Conservation (phyloP, 2,888 invertebrate genomes). For the Blastobasis adustella region DNA sequence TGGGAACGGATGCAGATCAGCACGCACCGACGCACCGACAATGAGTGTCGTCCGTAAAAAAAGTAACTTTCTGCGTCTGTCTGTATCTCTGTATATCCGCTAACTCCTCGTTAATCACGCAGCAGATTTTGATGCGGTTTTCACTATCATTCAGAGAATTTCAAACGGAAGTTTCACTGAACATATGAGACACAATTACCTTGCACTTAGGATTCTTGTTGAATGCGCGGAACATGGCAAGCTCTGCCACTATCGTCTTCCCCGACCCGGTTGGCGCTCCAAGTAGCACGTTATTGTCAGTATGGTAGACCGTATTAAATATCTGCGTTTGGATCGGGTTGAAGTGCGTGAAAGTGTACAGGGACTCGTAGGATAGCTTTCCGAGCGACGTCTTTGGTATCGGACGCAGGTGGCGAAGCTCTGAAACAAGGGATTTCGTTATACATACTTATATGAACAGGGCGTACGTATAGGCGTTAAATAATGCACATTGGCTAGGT, state of each 20-base stretch:
- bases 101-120: no score
- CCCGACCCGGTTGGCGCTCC: conserved; percentile 98
- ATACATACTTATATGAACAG: no score
- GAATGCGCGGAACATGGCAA: conserved; percentile 96
- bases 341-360: conserved; percentile 95
- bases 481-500: no score
- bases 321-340: conserved; percentile 99
- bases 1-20: no score
- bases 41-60: no score
- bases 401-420: conserved; percentile 92
- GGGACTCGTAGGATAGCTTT: conserved; percentile 82
- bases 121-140: no score
- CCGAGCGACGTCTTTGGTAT: conserved; percentile 89
- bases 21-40: no score
- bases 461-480: no score
- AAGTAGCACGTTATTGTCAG: conserved; percentile 92
- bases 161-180: no score
- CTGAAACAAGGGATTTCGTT: conserved; percentile 51
- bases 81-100: no score
- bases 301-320: conserved; percentile 96
- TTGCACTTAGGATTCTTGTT: conserved; percentile 85
- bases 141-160: no score
- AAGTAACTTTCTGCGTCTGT: no score
- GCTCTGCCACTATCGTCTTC: conserved; percentile 98
- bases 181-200: conserved; percentile 43